These are phyloP conservation scores for Hypena proboscidalis DNA, from an alignment of 2,888 invertebrate species.

Conservation along the genomic window DNA sequence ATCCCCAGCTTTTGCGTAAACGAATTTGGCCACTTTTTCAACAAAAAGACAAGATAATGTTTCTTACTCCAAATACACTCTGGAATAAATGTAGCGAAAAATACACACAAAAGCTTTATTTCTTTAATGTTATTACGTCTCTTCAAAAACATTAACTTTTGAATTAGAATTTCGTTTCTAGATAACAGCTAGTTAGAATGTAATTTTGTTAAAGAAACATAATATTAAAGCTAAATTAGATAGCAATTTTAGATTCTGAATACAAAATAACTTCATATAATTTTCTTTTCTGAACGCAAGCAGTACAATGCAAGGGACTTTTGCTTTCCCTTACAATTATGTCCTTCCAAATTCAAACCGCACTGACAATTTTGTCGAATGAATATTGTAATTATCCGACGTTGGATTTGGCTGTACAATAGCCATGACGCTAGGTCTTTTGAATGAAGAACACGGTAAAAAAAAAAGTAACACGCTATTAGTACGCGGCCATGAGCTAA, in stretches of 20 bases:
- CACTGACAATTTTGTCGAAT: slow-evolving; percentile 28
- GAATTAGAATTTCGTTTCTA: background rate
- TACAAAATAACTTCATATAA: too few relatives aligned
- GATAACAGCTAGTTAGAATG: background rate
- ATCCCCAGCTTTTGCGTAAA: too few relatives aligned
- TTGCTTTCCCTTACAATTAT: slow-evolving; percentile 2
- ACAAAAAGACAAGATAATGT: background rate
- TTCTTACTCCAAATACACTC: background rate
- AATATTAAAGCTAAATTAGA: too few relatives aligned
- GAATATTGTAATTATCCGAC: slow-evolving; percentile 31
- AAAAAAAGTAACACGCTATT: slow-evolving; percentile 58
- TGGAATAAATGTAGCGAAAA: background rate
- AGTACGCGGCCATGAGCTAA: slow-evolving; percentile 61
- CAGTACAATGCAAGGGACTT: too few relatives aligned
- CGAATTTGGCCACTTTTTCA: background rate
- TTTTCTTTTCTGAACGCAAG: too few relatives aligned
- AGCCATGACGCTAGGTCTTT: slow-evolving; percentile 46
- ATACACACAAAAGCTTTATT: slow-evolving; percentile 14
- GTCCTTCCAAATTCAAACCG: slow-evolving; percentile 14
- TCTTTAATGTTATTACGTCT: slow-evolving; percentile 13
- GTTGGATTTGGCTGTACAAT: slow-evolving; percentile 43
- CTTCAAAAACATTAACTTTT: background rate
- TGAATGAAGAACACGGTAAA: slow-evolving; percentile 38
- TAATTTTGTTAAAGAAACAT: background rate
- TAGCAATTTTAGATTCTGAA: too few relatives aligned